Evolutionary conservation across 2,888 invertebrate species (phyloP), one percentile per base, ranked within the genome.

Genomic region (Odontocolon sp.): DNA sequence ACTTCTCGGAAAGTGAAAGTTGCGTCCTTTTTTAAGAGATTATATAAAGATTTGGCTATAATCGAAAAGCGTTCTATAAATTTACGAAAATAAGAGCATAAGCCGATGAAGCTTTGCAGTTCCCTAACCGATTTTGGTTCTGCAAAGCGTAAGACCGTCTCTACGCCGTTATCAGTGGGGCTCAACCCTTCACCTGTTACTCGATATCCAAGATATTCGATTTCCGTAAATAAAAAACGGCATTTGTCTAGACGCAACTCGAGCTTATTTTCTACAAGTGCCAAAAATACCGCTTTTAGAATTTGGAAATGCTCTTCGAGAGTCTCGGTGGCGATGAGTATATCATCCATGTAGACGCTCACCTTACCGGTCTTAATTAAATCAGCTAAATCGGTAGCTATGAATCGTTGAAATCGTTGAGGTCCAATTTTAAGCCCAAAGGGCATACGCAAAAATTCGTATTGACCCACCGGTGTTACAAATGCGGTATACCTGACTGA

Each of bases 31-130:
- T 63, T 77, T 1, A 68, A n/a, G 4, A 87, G 54, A 40, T 85
- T 79, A 67, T 85, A 81, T 18, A 87, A 56, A 0, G 87, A 85
- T 54, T 83, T 81, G 2, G 86, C 85, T n/a, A 82, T 75, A 2
- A 45, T 26, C 11, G 78, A 63, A 73, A 81, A 82, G 59, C 72
- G 42, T 11, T n/a, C n/a, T n/a, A n/a, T n/a, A n/a, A n/a, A n/a
- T n/a, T n/a, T n/a, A n/a, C n/a, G n/a, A n/a, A n/a, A 59, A 63
- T 83, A 85, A 18, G 71, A 67, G 18, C 78, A 68, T 14, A 85
- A 66, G 1, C 81, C 84, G n/a, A 85, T 18, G 63, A 83, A 85
- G 9, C 82, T 77, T 3, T 80, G 80, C 4, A 82, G 68, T 42
- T 83, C 80, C 23, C 71, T 75, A 6, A 47, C 40, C 31, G 72